Conservation (phyloP, 92 coral and sea anemone genomes). For the Zoanthus sansibaricus region DNA sequence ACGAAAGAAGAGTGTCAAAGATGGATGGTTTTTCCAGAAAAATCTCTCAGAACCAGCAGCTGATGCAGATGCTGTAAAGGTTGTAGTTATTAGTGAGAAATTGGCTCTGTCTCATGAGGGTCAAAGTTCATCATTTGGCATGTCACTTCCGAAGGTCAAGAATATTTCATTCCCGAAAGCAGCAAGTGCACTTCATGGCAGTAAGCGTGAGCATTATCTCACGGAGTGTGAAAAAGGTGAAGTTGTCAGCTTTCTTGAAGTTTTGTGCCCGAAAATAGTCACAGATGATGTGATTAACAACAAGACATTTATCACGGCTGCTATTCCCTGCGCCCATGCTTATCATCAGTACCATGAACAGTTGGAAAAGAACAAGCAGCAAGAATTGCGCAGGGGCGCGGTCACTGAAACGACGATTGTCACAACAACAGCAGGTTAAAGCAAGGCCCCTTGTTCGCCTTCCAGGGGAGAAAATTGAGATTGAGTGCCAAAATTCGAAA, state of each 20-base stretch:
- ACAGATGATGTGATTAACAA: constrained; percentile 47
- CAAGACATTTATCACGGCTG: constrained; percentile 24
- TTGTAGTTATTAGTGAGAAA: constrained; percentile 3
- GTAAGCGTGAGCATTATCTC: constrained; percentile 16
- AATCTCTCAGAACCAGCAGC: constrained; percentile 15
- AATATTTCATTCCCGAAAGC: constrained; percentile 7
- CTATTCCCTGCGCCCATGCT: constrained; percentile 32
- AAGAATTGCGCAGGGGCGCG: constrained; percentile 31
- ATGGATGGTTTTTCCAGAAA: constrained; percentile 27
- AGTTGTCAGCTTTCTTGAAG: constrained; percentile 11
- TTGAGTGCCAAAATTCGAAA: constrained; percentile 30
- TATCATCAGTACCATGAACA: constrained; percentile 30
- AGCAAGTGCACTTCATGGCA: constrained; percentile 24
- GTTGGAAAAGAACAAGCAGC: constrained; percentile 28
- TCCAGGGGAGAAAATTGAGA: constrained; percentile 33
- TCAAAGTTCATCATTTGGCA: constrained; percentile 25
- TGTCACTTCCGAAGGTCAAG: constrained; percentile 33
- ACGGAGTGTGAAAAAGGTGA: constrained; percentile 12
- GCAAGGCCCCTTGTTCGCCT: constrained; percentile 35
- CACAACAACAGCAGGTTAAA: constrained; percentile 38
- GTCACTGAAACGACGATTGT: constrained; percentile 16
- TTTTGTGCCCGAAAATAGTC: constrained; percentile 32
- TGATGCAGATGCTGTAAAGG: not conserved
- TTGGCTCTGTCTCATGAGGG: constrained; percentile 33
- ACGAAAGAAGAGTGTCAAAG: constrained; percentile 28